These are phyloP conservation scores for Distichodus sexfasciatus DNA, from an alignment of 2,797 vertebrate genomes.

Conservation along the genomic window DNA sequence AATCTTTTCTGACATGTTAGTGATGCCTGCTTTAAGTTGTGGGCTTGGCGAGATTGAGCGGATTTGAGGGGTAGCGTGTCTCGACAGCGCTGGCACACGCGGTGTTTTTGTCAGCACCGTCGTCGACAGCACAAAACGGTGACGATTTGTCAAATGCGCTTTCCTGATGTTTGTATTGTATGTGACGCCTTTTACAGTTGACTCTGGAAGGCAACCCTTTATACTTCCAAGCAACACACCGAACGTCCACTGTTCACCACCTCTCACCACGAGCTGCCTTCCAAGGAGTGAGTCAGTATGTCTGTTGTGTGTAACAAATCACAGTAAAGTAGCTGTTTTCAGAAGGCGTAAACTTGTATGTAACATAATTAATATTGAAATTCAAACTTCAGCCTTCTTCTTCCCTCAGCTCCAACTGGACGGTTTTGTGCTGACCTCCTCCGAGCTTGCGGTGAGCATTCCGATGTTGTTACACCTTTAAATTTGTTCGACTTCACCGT, in stretches of 20 bases:
- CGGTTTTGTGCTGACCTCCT: constrained; percentile 74
- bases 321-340: no score
- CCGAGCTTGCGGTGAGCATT: constrained; percentile 83
- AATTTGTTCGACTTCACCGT: not conserved
- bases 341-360: no score
- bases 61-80: not conserved
- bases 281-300: constrained; percentile 73
- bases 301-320: no score
- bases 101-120: not conserved
- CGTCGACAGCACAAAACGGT: not conserved
- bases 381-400: no score
- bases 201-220: constrained; percentile 90
- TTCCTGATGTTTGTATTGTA: not conserved
- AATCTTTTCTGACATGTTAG: not conserved
- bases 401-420: constrained; percentile 84
- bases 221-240: constrained; percentile 84
- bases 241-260: constrained; percentile 71
- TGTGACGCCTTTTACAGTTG: constrained; percentile 68
- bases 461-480: not conserved
- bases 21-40: not conserved
- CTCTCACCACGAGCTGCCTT: constrained; percentile 82
- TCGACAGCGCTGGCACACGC: not conserved
- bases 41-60: not conserved
- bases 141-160: not conserved
- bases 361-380: no score